These are phyloP conservation scores for Cavia aperea DNA, from an alignment of 2,113 vertebrate genomes.

Conservation along the genomic window DNA sequence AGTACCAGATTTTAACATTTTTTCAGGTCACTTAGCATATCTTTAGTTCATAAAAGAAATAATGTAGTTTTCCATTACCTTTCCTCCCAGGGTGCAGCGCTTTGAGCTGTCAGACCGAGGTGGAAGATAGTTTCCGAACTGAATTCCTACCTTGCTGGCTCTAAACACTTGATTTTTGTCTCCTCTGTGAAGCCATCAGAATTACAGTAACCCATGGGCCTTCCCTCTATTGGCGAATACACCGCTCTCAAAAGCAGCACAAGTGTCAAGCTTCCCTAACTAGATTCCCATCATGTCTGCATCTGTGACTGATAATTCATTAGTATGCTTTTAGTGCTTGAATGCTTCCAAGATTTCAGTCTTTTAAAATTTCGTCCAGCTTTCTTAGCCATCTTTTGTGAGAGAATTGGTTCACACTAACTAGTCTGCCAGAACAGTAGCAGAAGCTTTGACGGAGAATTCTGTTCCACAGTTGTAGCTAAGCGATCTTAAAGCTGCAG, in stretches of 20 bases:
- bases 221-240: background rate
- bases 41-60: background rate
- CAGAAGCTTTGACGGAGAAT: constrained; percentile 33
- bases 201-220: background rate
- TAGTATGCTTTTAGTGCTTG: background rate
- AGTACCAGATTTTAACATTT: constrained; percentile 19
- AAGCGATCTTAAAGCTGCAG: background rate
- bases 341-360: constrained; percentile 34
- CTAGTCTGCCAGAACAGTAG: background rate
- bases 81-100: background rate
- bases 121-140: background rate
- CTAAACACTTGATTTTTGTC: background rate
- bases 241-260: background rate
- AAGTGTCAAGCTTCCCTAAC: background rate
- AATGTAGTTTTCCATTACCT: background rate
- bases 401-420: background rate
- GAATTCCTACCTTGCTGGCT: background rate
- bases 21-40: background rate
- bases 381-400: constrained; percentile 29
- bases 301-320: background rate
- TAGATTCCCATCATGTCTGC: background rate
- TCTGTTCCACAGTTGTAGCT: background rate
- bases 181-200: constrained; percentile 11
- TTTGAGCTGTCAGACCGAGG: background rate
- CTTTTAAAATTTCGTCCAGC: constrained; percentile 30